Evolutionary conservation across 2,888 invertebrate species (phyloP).

Genomic region (Ophion slaviceki): DNA sequence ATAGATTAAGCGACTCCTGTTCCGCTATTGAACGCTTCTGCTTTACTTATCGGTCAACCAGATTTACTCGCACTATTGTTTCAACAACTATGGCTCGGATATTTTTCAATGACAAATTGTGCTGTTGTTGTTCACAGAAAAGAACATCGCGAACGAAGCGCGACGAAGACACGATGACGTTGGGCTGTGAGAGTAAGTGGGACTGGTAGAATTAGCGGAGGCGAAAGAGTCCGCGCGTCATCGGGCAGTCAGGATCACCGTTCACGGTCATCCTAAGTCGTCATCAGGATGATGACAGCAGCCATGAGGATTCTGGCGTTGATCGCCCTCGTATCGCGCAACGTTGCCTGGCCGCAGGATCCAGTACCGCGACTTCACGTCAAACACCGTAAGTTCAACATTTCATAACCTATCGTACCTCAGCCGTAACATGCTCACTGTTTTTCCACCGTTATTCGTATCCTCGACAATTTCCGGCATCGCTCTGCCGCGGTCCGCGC

Average conservation of each 20-base stretch:
- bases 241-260: constrained; percentile 47
- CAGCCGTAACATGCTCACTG: neutral
- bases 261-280: constrained; percentile 51
- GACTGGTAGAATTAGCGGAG: constrained; percentile 74
- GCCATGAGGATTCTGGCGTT: constrained; percentile 83
- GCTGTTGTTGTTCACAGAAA: constrained; percentile 22
- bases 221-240: constrained; percentile 69
- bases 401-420: neutral
- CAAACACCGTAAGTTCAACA: constrained; percentile 86
- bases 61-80: neutral
- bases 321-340: constrained; percentile 85
- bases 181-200: constrained; percentile 69
- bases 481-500: neutral
- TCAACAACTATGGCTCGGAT: neutral
- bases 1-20: neutral
- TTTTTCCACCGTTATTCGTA: neutral
- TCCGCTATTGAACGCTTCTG: neutral
- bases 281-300: constrained; percentile 74
- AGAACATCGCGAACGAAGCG: constrained; percentile 17
- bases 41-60: neutral
- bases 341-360: constrained; percentile 90
- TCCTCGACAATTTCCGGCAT: neutral
- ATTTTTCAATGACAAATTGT: neutral
- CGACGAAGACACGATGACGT: constrained; percentile 75
- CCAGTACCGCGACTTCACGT: constrained; percentile 88